Percentiles rank a stretch among this genome's conserved stretches.
Evolutionary conservation across 2,113 vertebrate species (phyloP).

Genomic region (Mohoua ochrocephala): DNA sequence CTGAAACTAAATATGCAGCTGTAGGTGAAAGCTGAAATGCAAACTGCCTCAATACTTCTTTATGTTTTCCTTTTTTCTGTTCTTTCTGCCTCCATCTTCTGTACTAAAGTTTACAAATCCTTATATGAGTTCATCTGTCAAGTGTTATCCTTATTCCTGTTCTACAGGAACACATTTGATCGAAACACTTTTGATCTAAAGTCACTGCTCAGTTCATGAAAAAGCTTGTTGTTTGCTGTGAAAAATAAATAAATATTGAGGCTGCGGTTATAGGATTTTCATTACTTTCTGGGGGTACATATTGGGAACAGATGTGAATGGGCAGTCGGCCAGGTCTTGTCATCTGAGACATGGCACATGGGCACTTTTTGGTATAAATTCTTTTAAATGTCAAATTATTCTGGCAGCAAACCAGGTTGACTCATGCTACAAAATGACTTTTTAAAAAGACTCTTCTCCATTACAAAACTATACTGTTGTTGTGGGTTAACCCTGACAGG

Average conservation of each 20-base stretch:
- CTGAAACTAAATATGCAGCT: neutral
- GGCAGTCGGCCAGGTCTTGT: neutral
- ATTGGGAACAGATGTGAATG: conserved; percentile 21
- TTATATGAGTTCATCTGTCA: neutral
- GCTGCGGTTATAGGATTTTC: conserved; percentile 11
- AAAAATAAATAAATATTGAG: neutral
- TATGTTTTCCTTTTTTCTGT: neutral
- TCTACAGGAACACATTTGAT: neutral
- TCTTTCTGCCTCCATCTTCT: neutral
- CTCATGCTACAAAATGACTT: neutral
- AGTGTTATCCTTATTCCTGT: neutral
- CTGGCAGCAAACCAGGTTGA: neutral
- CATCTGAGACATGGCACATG: neutral
- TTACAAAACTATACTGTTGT: neutral
- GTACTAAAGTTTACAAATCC: neutral
- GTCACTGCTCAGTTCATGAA: neutral
- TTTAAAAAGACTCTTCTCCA: neutral
- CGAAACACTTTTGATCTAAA: neutral
- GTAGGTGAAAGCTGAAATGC: neutral
- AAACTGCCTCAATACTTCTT: neutral
- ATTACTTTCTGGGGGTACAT: neutral
- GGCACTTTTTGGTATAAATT: neutral
- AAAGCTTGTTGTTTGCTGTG: conserved; percentile 17
- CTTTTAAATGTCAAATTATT: neutral
- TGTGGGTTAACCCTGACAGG: neutral